Percentiles rank a stretch among this genome's conserved stretches.
phyloP scores from a whole-genome alignment of 2,113 vertebrate genomes.

The Sorex araneus region DNA sequence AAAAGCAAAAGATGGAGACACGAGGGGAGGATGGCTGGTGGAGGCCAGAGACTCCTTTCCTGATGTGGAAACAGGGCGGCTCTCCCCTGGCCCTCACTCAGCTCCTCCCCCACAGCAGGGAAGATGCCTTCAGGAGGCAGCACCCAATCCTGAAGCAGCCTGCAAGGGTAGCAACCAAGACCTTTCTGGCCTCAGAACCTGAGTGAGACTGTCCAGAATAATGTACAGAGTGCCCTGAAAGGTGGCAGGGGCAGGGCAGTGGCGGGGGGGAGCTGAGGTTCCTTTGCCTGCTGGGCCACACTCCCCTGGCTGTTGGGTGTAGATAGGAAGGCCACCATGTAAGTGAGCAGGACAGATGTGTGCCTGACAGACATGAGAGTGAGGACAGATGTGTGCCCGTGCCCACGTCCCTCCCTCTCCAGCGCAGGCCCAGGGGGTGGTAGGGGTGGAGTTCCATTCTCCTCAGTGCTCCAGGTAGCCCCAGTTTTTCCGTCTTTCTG shows the following conservation, averaged over 20 bases:
- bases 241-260: neutral
- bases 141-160: slow-evolving; percentile 30
- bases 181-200: slow-evolving; percentile 29
- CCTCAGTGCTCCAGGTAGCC: neutral
- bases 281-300: neutral
- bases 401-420: neutral
- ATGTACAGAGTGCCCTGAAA: slow-evolving; percentile 56
- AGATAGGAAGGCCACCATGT: neutral
- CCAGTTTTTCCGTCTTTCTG: too few relatives aligned
- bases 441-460: neutral
- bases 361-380: neutral
- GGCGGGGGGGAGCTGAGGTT: neutral
- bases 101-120: neutral
- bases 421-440: neutral
- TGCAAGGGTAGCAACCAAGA: neutral
- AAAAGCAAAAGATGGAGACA: too few relatives aligned
- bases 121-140: neutral
- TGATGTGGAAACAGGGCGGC: neutral
- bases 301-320: neutral
- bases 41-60: neutral
- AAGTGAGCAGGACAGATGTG: neutral
- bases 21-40: too few relatives aligned
- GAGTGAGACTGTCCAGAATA: slow-evolving; percentile 33
- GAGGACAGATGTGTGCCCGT: too few relatives aligned
- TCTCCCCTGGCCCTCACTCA: neutral